Evolutionary conservation across 30 jellyfish, hydroid and myxozoan species (phyloP).

Genomic region (Nemopilema nomurai): DNA sequence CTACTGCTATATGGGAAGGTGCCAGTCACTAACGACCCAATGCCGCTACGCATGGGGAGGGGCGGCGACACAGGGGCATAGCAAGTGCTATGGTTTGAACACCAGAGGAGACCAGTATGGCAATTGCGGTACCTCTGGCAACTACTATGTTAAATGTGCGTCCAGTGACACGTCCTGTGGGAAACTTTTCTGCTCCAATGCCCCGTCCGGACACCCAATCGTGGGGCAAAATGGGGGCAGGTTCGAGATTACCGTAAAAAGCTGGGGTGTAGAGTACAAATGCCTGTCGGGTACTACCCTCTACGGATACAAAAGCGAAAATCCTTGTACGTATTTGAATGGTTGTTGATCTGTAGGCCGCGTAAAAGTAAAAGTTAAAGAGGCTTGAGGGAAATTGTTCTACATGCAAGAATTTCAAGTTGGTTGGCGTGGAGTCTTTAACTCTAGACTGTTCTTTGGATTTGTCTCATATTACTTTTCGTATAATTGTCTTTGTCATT

Average conservation of each 20-base stretch:
- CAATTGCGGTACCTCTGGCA: conserved; percentile 61
- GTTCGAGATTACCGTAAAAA: not conserved
- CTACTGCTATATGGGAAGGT: conserved; percentile 47
- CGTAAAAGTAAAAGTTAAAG: no score
- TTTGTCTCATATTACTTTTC: no score
- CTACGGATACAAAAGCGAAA: conserved; percentile 33
- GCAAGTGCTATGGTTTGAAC: conserved; percentile 36
- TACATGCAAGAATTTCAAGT: no score
- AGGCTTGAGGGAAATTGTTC: no score
- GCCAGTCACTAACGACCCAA: conserved; percentile 43
- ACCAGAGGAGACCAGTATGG: conserved; percentile 44
- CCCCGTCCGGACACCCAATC: conserved; percentile 17
- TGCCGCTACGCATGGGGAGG: conserved; percentile 60
- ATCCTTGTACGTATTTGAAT: conserved; percentile 41
- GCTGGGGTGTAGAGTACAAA: not conserved
- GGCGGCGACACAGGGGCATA: conserved; percentile 5
- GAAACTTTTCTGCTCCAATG: conserved; percentile 23
- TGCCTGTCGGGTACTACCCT: conserved; percentile 31
- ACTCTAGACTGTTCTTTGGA: no score
- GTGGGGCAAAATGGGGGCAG: conserved; percentile 28
- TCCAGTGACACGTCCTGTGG: conserved; percentile 34
- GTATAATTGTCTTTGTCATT: no score
- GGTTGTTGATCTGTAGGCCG: no score
- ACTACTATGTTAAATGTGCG: conserved; percentile 12
- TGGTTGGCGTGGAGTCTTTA: no score